Evolutionary conservation across 2,888 invertebrate genomes (phyloP).

Genomic region (Yponomeuta cagnagella): DNA sequence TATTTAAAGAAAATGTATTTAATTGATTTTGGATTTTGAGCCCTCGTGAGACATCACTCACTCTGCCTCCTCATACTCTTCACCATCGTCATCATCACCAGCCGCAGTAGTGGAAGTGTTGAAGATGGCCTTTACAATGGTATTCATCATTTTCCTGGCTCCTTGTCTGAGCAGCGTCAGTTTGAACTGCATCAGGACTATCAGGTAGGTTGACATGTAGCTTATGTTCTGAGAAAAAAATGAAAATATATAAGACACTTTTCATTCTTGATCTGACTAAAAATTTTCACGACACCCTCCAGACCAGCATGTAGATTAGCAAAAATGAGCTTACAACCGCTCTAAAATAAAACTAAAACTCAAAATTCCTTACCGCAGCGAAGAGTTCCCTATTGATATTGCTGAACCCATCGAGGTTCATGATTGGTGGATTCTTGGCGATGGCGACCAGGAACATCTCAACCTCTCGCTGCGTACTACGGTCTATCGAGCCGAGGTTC

Average conservation of each 20-base stretch:
- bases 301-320: too few species aligned
- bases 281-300: too few species aligned
- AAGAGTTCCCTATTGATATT: slow-evolving; percentile 82
- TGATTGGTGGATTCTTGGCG: slow-evolving; percentile 83
- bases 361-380: slow-evolving; percentile 71
- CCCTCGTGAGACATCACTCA: background rate
- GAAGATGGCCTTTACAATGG: slow-evolving; percentile 45
- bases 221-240: slow-evolving; percentile 76
- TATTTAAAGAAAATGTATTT: too few species aligned
- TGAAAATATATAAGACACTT: background rate
- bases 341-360: background rate
- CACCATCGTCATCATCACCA: slow-evolving; percentile 37
- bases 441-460: slow-evolving; percentile 85
- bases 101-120: slow-evolving; percentile 41
- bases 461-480: slow-evolving; percentile 80
- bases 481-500: slow-evolving; percentile 79
- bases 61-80: slow-evolving; percentile 36
- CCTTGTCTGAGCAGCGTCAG: slow-evolving; percentile 77
- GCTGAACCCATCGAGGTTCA: slow-evolving; percentile 85
- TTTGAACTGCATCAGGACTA: slow-evolving; percentile 84
- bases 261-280: too few species aligned
- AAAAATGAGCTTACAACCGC: too few species aligned
- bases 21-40: too few species aligned
- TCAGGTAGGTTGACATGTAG: slow-evolving; percentile 83
- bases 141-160: slow-evolving; percentile 47